These are phyloP conservation scores for Sminthopsis crassicaudata DNA, from an alignment of 2,113 vertebrate species.

Conservation along the genomic window DNA sequence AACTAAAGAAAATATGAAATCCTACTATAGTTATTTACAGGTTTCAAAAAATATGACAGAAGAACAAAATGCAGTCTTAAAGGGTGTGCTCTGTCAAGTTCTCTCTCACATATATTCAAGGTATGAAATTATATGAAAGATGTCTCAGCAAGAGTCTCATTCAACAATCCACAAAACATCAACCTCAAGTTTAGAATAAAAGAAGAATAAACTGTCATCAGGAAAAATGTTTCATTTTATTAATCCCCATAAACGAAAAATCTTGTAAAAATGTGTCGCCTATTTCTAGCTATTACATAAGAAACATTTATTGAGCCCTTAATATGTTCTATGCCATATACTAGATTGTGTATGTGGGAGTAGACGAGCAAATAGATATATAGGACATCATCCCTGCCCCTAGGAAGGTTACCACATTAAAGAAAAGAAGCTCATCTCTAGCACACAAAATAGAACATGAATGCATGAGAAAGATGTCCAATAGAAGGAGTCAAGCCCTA, in stretches of 20 bases:
- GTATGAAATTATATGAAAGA: neutral
- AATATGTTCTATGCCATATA: neutral
- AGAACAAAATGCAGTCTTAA: neutral
- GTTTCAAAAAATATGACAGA: neutral
- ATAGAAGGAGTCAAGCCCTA: neutral
- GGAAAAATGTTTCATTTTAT: neutral
- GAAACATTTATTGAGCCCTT: neutral
- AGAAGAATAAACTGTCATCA: neutral
- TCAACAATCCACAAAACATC: neutral
- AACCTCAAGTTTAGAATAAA: neutral
- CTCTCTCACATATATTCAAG: neutral
- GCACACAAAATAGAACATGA: neutral
- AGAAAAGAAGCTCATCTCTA: neutral
- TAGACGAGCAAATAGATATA: neutral
- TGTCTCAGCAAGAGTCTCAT: neutral
- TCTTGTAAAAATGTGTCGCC: neutral
- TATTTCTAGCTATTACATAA: neutral
- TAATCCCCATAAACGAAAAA: neutral
- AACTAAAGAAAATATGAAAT: neutral
- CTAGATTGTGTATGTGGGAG: neutral
- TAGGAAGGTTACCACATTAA: neutral
- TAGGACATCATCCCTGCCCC: neutral
- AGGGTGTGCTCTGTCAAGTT: neutral
- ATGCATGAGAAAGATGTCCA: neutral
- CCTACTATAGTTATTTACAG: neutral